Conservation (phyloP, 2,797 vertebrate species). For the Vipera latastei region DNA sequence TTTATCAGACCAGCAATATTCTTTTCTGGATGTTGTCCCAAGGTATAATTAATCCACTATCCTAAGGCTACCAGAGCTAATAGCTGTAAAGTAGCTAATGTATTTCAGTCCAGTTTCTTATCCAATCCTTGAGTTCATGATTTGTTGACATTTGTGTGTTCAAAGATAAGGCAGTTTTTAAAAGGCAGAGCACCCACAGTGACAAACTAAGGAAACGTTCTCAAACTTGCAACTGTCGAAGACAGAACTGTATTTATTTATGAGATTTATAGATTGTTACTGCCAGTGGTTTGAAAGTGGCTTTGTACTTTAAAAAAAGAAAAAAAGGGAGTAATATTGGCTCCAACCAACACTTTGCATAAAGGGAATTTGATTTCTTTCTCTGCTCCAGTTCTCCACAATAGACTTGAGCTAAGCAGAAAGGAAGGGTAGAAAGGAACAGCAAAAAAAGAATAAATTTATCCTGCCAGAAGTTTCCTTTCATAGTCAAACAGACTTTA, state of each 20-base stretch:
- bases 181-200: background rate
- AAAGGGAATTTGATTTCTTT: background rate
- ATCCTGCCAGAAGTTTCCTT: background rate
- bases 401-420: background rate
- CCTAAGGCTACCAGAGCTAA: background rate
- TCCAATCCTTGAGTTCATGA: background rate
- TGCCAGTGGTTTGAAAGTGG: background rate
- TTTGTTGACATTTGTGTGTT: background rate
- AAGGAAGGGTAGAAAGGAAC: background rate
- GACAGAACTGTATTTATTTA: background rate
- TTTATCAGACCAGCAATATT: background rate
- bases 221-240: background rate
- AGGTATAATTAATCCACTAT: background rate
- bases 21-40: background rate
- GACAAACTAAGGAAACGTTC: background rate
- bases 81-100: background rate
- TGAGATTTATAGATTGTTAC: background rate
- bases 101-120: background rate
- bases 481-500: background rate
- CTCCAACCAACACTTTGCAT: background rate
- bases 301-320: background rate
- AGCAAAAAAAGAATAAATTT: no score
- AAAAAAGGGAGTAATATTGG: background rate
- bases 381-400: background rate
- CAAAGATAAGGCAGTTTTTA: background rate